A percentile compares a stretch with the other conserved stretches of the same genome.
Evolutionary conservation across 2,888 invertebrate genomes (phyloP).

Genomic region (Venusia cambrica): DNA sequence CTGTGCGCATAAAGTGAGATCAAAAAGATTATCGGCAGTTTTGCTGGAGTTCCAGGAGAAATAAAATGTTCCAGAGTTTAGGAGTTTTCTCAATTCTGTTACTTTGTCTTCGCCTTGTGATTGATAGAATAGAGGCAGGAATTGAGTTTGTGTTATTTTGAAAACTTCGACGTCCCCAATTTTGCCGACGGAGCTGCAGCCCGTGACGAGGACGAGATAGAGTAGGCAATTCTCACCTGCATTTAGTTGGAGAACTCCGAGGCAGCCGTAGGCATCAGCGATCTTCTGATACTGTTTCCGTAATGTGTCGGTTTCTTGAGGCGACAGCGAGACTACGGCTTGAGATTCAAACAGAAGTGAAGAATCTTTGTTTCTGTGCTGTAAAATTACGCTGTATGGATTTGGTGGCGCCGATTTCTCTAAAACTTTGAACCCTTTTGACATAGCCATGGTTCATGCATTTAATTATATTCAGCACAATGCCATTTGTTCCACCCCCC

Average conservation of each 20-base stretch:
- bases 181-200: slow-evolving; percentile 98
- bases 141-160: slow-evolving; percentile 94
- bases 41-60: slow-evolving; percentile 90
- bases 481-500: slow-evolving; percentile 60
- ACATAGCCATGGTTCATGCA: slow-evolving; percentile 90
- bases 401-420: slow-evolving; percentile 93
- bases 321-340: slow-evolving; percentile 92
- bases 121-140: slow-evolving; percentile 91
- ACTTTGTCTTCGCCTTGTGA: slow-evolving; percentile 82
- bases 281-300: slow-evolving; percentile 94
- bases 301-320: slow-evolving; percentile 93
- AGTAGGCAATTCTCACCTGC: slow-evolving; percentile 91
- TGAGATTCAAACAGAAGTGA: slow-evolving; percentile 95
- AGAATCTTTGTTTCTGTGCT: slow-evolving; percentile 92
- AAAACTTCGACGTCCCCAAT: slow-evolving; percentile 97
- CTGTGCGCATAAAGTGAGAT: slow-evolving; percentile 97
- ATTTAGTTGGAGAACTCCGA: slow-evolving; percentile 95
- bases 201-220: slow-evolving; percentile 96
- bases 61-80: slow-evolving; percentile 99
- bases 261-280: slow-evolving; percentile 96
- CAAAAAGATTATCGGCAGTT: slow-evolving; percentile 82
- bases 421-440: slow-evolving; percentile 94
- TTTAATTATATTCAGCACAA: slow-evolving; percentile 38
- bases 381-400: slow-evolving; percentile 94
- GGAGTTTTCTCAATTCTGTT: slow-evolving; percentile 88